Evolutionary conservation across 2,797 vertebrate genomes (phyloP), one percentile per base, ranked within the genome.

Genomic region (Astyanax mexicanus): DNA sequence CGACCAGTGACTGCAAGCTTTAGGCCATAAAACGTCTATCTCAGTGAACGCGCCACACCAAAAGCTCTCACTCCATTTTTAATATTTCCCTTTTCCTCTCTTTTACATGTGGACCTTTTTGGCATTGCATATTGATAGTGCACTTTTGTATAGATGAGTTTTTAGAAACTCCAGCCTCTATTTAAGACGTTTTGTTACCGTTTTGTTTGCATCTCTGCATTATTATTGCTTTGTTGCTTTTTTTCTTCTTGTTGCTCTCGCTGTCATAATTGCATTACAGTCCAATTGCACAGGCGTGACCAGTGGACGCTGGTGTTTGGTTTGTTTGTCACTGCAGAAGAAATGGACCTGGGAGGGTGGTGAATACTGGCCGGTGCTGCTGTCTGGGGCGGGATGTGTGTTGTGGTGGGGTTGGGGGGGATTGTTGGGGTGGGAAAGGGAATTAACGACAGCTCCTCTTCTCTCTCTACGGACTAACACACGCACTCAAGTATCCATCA

Each of bases 61-160:
- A 83, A 86, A 84, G 81, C 75, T 72, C 64, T 74, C 81, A 78
- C 69, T 65, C 37, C 64, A 47, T 79, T 69, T 55, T 57, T 75
- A 23, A 76, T 32, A 2, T 32, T 32, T 35, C 54, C 25, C 69
- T 66, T 35, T 40, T 79, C 67, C 35, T 74, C 54, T 71, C 64
- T 81, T 80, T 78, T 69, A 81, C 69, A 62, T 12, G 71, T 79
- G 79, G 81, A 81, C 79, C 88, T 83, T 78, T 69, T 83, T 64
- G 81, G 86, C 85, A 89, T 87, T 86, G 88, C 89, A 84, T 89
- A 89, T 92, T 89, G 89, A 88, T 90, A 89, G 90, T 91, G 91
- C 92, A 93, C 92, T 93, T 93, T 93, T 90, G 84, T 91, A 90
- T 89, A 90, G 90, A 32, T 2, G 29, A 88, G 74, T 79, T 87